Evolutionary conservation across 1,140 invertebrate species (phyloP).

Genomic region (Procambarus clarkii): DNA sequence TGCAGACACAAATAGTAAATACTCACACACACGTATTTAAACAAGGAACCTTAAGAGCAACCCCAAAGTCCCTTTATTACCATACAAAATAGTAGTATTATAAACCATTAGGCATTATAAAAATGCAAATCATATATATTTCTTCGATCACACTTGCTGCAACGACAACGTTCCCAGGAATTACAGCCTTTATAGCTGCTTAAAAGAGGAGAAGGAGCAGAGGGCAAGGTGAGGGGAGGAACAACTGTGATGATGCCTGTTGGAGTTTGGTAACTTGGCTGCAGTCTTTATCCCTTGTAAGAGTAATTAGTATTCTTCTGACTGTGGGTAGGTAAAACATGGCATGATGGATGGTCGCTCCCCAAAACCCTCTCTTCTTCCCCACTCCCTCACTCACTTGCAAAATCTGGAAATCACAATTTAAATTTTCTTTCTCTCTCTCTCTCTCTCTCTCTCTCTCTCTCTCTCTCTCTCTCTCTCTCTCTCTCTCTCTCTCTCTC

Average conservation of each 20-base stretch:
- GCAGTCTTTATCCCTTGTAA: not conserved
- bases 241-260: not conserved
- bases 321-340: constrained; percentile 12
- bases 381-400: not conserved
- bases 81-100: too few relatives aligned
- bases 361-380: not conserved
- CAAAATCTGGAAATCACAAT: not conserved
- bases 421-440: not conserved
- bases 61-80: too few relatives aligned
- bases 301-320: constrained; percentile 10
- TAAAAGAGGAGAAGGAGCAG: too few relatives aligned
- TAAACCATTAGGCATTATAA: too few relatives aligned
- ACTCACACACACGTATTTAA: too few relatives aligned
- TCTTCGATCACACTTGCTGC: too few relatives aligned
- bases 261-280: not conserved
- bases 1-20: too few relatives aligned
- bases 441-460: constrained; percentile 15
- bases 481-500: not conserved
- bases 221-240: too few relatives aligned
- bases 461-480: constrained; percentile 6
- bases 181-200: too few relatives aligned
- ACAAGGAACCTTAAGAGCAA: too few relatives aligned
- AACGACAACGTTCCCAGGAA: too few relatives aligned
- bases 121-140: too few relatives aligned
- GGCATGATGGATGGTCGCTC: not conserved